Evolutionary conservation across 1,140 invertebrate genomes (phyloP).

Genomic region (Drosophila ercepeae): DNA sequence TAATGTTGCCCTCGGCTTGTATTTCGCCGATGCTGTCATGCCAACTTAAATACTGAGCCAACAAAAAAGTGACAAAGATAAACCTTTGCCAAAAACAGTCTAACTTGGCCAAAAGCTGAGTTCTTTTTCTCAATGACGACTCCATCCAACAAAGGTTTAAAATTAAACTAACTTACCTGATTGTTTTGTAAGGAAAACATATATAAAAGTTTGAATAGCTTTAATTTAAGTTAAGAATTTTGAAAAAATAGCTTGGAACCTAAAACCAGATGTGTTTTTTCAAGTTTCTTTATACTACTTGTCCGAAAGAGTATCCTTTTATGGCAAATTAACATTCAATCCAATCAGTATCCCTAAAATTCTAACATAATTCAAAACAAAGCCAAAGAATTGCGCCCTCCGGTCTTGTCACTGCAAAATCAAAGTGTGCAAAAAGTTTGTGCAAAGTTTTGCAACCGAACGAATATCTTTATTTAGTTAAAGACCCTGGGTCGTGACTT

Average conservation of each 20-base stretch:
- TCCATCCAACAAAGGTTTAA: background rate
- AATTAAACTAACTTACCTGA: background rate
- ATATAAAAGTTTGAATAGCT: too few species aligned
- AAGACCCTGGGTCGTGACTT: slow-evolving; percentile 22
- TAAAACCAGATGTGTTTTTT: background rate
- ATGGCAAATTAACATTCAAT: background rate
- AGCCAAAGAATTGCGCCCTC: background rate
- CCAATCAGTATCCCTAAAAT: background rate
- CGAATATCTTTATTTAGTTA: slow-evolving; percentile 40
- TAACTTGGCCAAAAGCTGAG: background rate
- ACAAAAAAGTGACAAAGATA: slow-evolving; percentile 3
- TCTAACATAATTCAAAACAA: background rate
- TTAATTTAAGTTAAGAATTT: too few species aligned
- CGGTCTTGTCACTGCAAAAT: background rate
- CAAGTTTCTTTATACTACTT: background rate
- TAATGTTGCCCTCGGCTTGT: slow-evolving; percentile 23
- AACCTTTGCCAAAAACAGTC: slow-evolving; percentile 5
- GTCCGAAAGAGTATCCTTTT: background rate
- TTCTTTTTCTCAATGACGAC: background rate
- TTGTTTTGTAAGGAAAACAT: too few species aligned
- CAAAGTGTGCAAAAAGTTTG: slow-evolving; percentile 15
- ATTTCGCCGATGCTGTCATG: slow-evolving; percentile 10
- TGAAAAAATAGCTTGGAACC: too few species aligned
- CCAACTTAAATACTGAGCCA: slow-evolving; percentile 15
- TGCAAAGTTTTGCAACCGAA: slow-evolving; percentile 32